Conservation (phyloP, 2,797 vertebrate species). For the Sebastes hopkinsi region DNA sequence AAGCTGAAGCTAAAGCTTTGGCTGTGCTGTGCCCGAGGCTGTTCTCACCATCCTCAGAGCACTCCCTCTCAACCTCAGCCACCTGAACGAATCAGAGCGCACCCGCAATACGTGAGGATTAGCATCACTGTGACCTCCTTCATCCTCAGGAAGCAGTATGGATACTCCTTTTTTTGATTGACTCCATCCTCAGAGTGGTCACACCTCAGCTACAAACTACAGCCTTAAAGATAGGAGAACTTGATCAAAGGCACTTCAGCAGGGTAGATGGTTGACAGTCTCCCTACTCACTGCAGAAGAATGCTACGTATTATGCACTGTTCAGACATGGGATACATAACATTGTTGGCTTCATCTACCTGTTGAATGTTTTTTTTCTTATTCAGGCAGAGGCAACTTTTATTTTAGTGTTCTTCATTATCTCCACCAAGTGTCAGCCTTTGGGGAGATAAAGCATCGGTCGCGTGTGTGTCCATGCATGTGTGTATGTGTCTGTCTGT, state of each 20-base stretch:
- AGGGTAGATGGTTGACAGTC: not conserved
- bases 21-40: not conserved
- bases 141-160: not conserved
- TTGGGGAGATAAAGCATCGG: rapidly evolving
- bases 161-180: not conserved
- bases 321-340: not conserved
- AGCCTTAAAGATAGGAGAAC: not conserved
- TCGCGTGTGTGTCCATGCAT: too few relatives aligned
- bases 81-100: not conserved
- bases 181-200: not conserved
- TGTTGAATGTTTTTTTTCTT: not conserved
- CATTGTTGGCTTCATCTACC: not conserved
- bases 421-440: too few relatives aligned
- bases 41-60: slow-evolving; percentile 7
- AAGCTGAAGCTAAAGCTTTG: not conserved
- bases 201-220: not conserved
- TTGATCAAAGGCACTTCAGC: not conserved
- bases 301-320: rapidly evolving
- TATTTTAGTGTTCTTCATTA: not conserved
- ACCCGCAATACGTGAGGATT: not conserved
- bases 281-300: not conserved
- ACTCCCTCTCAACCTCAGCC: not conserved
- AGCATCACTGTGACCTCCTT: not conserved
- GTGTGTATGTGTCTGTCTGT: too few relatives aligned
- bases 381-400: not conserved